Base-by-base conservation (phyloP, 2,113 vertebrate species). In the Ceuthmochares aereus region DNA sequence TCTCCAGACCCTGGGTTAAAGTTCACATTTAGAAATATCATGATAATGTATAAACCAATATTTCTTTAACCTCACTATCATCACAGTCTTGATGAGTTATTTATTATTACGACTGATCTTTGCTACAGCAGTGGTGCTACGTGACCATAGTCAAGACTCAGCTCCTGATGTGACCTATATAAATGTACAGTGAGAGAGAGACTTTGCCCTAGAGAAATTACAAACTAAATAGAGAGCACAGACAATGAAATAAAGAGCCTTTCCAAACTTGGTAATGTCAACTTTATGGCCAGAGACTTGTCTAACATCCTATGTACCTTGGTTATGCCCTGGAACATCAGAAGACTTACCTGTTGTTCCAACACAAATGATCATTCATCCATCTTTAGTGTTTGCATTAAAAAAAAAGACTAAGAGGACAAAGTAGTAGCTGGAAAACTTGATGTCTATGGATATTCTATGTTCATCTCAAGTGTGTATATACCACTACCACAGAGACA, bases 181-280 rank as follows among this genome's bases (percentile, higher is more conserved):
- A 54, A 96, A 93, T 25, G 59, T 45, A 73, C n/a, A 77, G 0
- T 4, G 68, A 90, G 93, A 64, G 58, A 34, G 18, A 79, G 63
- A 94, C 92, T 96, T 97, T 96, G 77, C 67, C 93, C 92, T 66
- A 42, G 32, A 74, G 68, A 62, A 92, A 80, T 62, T 20, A 25
- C 8, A 63, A 70, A 14, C 29, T 32, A 30, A 62, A 47, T 23
- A 43, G 26, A 52, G 49, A 37, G 7, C 72, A 55, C 54, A 70
- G 55, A 80, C 47, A 32, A 54, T 62, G 77, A 64, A 80, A 27
- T 1, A 17, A 3, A 18, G 29, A 89, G 30, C 21, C 16, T 26
- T 88, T 40, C 55, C 37, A 56, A 79, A 26, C 85, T 2, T 45
- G 36, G 10, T 32, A 73, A 47, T 37, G 21, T 15, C 66, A 70